Conservation (phyloP, 2,797 vertebrate species). For the Hoplostethus atlanticus region DNA sequence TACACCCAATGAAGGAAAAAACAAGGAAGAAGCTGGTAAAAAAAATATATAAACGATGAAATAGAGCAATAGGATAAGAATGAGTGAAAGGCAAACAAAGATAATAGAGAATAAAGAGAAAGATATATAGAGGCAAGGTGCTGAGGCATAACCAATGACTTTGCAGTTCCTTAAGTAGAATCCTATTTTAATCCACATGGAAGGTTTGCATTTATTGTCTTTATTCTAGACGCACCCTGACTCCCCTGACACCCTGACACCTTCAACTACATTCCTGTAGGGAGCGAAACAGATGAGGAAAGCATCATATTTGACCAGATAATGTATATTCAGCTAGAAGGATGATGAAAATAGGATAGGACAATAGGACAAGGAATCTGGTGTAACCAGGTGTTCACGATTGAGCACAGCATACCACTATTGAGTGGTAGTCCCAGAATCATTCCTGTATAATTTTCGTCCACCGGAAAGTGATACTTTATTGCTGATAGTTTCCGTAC, state of each 20-base stretch:
- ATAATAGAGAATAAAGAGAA: constrained; percentile 1
- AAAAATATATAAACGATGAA: constrained; percentile 21
- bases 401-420: constrained; percentile 23
- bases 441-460: constrained; percentile 33
- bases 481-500: constrained; percentile 97
- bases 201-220: constrained; percentile 13
- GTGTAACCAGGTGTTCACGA: constrained; percentile 47
- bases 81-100: constrained; percentile 8
- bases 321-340: constrained; percentile 30
- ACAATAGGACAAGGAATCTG: constrained; percentile 42
- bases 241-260: neutral
- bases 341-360: constrained; percentile 8
- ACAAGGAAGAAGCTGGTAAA: constrained; percentile 32
- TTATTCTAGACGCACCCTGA: constrained; percentile 10
- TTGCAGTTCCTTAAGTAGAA: constrained; percentile 16
- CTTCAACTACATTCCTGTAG: neutral
- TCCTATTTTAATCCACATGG: constrained; percentile 1
- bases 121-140: constrained; percentile 10
- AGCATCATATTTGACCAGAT: constrained; percentile 30
- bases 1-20: constrained; percentile 9
- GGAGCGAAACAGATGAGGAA: constrained; percentile 23
- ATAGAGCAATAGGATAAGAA: neutral
- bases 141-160: constrained; percentile 21
- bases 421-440: constrained; percentile 13
- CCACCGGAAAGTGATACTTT: constrained; percentile 58